Conservation (phyloP, 2,113 vertebrate genomes). For the Sebastes schlegelii region DNA sequence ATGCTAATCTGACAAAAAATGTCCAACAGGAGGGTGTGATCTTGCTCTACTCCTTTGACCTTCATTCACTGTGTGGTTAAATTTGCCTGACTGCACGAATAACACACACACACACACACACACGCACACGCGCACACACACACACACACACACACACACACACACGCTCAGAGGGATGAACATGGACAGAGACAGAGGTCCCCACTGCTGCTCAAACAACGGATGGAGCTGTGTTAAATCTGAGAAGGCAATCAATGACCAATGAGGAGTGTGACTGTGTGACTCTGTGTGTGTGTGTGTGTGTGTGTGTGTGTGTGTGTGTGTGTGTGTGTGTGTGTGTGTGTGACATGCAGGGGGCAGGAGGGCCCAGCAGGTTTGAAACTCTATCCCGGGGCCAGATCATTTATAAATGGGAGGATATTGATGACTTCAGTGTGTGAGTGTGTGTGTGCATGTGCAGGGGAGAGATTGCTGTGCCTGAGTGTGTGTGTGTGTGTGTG, state of each 20-base stretch:
- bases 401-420: slow-evolving; percentile 88
- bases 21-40: neutral
- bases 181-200: slow-evolving; percentile 71
- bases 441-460: slow-evolving; percentile 38
- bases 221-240: slow-evolving; percentile 84
- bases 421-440: slow-evolving; percentile 81
- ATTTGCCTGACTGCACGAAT: slow-evolving; percentile 58
- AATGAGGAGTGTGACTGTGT: slow-evolving; percentile 67
- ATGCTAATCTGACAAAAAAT: slow-evolving; percentile 15
- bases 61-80: slow-evolving; percentile 66
- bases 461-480: slow-evolving; percentile 34
- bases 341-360: slow-evolving; percentile 69
- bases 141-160: slow-evolving; percentile 43
- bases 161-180: slow-evolving; percentile 41
- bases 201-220: slow-evolving; percentile 70
- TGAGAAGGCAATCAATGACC: slow-evolving; percentile 88
- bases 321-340: slow-evolving; percentile 28
- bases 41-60: slow-evolving; percentile 37
- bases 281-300: slow-evolving; percentile 47
- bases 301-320: slow-evolving; percentile 43
- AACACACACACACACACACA: slow-evolving; percentile 34
- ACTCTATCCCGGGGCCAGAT: slow-evolving; percentile 84
- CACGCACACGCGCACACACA: slow-evolving; percentile 30
- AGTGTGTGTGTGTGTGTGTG: slow-evolving; percentile 43
- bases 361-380: slow-evolving; percentile 83